A percentile compares a stretch with the other conserved stretches of the same genome.
Evolutionary conservation across 1,140 invertebrate genomes (phyloP).

Genomic region (Drosophila erecta): DNA sequence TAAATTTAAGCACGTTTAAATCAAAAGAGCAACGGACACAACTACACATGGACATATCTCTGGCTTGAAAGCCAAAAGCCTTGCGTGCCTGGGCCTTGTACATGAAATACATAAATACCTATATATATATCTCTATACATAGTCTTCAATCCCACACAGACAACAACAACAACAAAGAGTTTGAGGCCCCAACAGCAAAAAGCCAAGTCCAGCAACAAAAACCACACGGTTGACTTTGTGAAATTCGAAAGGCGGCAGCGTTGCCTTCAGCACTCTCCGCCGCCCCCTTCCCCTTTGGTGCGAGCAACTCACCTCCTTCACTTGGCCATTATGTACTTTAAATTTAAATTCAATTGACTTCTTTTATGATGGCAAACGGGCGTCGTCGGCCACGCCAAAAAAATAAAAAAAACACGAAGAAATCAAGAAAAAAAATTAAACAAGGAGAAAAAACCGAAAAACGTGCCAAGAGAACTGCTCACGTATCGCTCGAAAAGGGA

Average conservation of each 20-base stretch:
- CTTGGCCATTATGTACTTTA: slow-evolving; percentile 81
- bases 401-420: slow-evolving; percentile 55
- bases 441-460: slow-evolving; percentile 63
- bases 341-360: slow-evolving; percentile 84
- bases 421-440: slow-evolving; percentile 38
- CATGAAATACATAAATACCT: slow-evolving; percentile 42
- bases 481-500: slow-evolving; percentile 44
- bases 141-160: slow-evolving; percentile 66
- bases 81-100: slow-evolving; percentile 54
- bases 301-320: slow-evolving; percentile 34
- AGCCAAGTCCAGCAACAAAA: slow-evolving; percentile 55
- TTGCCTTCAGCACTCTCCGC: slow-evolving; percentile 34
- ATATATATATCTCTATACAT: slow-evolving; percentile 35
- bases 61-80: slow-evolving; percentile 46
- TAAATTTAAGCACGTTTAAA: slow-evolving; percentile 83
- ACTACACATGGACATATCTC: slow-evolving; percentile 42
- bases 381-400: slow-evolving; percentile 71
- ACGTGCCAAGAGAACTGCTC: slow-evolving; percentile 54
- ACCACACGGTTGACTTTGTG: slow-evolving; percentile 73
- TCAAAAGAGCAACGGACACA: slow-evolving; percentile 70
- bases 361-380: slow-evolving; percentile 82
- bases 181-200: slow-evolving; percentile 45
- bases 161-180: slow-evolving; percentile 43
- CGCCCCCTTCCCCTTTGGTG: not conserved
- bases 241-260: slow-evolving; percentile 80